Percentiles rank a stretch among this genome's conserved stretches.
These are phyloP conservation scores for Drosophila crucigera DNA, from an alignment of 2,888 invertebrate genomes.

Conservation along the genomic window DNA sequence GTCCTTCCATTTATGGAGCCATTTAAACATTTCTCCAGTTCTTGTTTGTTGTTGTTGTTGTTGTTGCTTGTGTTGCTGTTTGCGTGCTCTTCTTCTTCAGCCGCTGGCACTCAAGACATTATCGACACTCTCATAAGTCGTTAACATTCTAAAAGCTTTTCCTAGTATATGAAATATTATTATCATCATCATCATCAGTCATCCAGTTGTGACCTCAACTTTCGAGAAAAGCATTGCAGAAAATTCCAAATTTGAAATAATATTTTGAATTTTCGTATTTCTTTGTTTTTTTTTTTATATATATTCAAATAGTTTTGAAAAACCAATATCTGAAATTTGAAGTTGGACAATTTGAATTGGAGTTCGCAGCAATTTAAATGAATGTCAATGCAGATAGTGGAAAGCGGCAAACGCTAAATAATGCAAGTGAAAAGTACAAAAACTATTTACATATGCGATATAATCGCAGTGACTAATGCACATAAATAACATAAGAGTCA, in stretches of 20 bases:
- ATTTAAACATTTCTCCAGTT: slow-evolving; percentile 56
- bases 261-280: not conserved
- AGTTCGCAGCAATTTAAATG: slow-evolving; percentile 1
- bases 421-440: slow-evolving; percentile 1
- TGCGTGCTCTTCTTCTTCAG: slow-evolving; percentile 9
- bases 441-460: slow-evolving; percentile 19
- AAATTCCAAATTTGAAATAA: not conserved
- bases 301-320: not conserved
- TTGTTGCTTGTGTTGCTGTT: slow-evolving; percentile 2
- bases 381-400: not conserved
- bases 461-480: slow-evolving; percentile 33
- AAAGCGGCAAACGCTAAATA: slow-evolving; percentile 5
- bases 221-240: not conserved
- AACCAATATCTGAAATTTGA: not conserved
- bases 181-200: slow-evolving; percentile 31
- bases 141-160: slow-evolving; percentile 79
- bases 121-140: slow-evolving; percentile 70
- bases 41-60: slow-evolving; percentile 16
- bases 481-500: slow-evolving; percentile 56
- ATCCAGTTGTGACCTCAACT: not conserved
- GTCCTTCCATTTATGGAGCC: slow-evolving; percentile 65
- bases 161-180: slow-evolving; percentile 66
- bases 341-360: not conserved
- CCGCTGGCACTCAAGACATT: slow-evolving; percentile 52
- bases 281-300: not conserved